A percentile compares a stretch with the other conserved stretches of the same genome.
Evolutionary conservation across 2,113 vertebrate species (phyloP).

Genomic region (Pavo muticus): DNA sequence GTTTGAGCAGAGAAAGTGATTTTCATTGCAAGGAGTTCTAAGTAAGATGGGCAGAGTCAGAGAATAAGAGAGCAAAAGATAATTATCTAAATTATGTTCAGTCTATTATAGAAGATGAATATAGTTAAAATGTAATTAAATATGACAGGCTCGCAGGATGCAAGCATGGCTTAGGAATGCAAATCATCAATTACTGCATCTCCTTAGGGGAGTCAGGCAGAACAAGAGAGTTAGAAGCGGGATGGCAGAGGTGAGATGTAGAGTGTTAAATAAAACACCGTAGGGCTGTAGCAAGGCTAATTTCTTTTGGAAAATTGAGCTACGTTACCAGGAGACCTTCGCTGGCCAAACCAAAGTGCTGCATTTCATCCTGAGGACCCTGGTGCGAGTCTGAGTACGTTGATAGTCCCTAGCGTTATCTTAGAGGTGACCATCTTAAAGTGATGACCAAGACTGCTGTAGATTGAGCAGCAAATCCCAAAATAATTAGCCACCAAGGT

Average conservation of each 20-base stretch:
- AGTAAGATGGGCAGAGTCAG: slow-evolving; percentile 77
- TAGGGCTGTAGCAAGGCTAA: slow-evolving; percentile 50
- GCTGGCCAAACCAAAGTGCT: background rate
- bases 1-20: slow-evolving; percentile 76
- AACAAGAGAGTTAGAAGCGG: slow-evolving; percentile 1
- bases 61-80: slow-evolving; percentile 82
- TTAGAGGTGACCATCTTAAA: background rate
- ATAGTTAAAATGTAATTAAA: slow-evolving; percentile 88
- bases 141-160: slow-evolving; percentile 83
- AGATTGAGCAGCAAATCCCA: slow-evolving; percentile 13
- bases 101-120: slow-evolving; percentile 84
- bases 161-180: slow-evolving; percentile 81
- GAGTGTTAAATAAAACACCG: slow-evolving; percentile 37
- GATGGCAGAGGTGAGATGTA: slow-evolving; percentile 47
- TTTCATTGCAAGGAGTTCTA: slow-evolving; percentile 73
- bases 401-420: background rate
- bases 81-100: slow-evolving; percentile 87
- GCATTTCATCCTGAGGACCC: slow-evolving; percentile 33
- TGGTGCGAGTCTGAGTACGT: background rate
- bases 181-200: slow-evolving; percentile 82
- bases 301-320: slow-evolving; percentile 39
- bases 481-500: background rate
- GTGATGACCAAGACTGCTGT: background rate
- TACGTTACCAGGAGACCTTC: background rate
- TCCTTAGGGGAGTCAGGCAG: slow-evolving; percentile 74